Percentiles rank a stretch among this genome's conserved stretches.
Conservation (phyloP, 1,140 invertebrate species). For the Antheraea mylitta region DNA sequence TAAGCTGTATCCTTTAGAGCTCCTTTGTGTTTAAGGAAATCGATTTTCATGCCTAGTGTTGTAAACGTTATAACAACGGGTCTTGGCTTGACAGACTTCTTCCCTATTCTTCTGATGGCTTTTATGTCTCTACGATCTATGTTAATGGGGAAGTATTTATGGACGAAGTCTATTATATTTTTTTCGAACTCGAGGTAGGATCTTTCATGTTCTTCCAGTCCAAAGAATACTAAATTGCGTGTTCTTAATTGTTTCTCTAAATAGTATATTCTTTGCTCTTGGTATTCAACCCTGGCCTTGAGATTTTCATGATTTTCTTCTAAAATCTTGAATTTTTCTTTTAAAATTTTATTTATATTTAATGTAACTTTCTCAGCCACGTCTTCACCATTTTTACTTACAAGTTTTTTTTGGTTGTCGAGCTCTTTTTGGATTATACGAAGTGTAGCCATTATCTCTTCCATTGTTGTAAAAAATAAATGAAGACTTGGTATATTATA, state of each 20-base stretch:
- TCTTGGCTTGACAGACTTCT: not conserved
- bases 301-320: constrained; percentile 8
- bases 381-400: constrained; percentile 1
- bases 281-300: constrained; percentile 4
- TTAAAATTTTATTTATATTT: constrained; percentile 9
- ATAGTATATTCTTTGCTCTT: constrained; percentile 13
- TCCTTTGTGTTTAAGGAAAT: not conserved
- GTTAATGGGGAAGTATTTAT: constrained; percentile 7
- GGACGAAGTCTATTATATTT: constrained; percentile 7
- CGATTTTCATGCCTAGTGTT: not conserved
- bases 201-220: constrained; percentile 7
- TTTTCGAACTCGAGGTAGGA: constrained; percentile 10
- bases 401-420: constrained; percentile 3
- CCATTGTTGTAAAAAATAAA: not conserved
- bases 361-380: constrained; percentile 4
- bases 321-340: constrained; percentile 1
- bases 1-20: constrained; percentile 2
- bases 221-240: constrained; percentile 10
- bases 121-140: constrained; percentile 6
- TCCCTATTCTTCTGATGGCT: constrained; percentile 10
- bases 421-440: constrained; percentile 6
- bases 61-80: constrained; percentile 6
- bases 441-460: constrained; percentile 2
- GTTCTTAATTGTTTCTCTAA: constrained; percentile 10
- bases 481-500: not conserved